Evolutionary conservation across 2,888 invertebrate species (phyloP), one percentile per base, ranked within the genome.

Genomic region (Dendrolimus houi): DNA sequence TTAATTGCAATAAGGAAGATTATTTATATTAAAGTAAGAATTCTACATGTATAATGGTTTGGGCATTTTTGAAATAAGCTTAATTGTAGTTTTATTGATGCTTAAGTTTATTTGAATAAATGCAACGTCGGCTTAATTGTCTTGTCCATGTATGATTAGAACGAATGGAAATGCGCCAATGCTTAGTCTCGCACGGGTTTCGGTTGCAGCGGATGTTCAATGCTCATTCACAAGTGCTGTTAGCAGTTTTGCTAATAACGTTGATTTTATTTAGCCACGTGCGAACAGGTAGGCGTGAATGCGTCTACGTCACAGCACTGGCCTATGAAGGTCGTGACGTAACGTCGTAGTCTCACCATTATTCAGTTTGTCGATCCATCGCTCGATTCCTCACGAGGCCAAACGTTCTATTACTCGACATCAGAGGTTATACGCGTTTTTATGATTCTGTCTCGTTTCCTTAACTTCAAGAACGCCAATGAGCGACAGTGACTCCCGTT

Each of bases 281-380:
- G 84, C 75, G 72, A 77, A 77, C 71, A 77, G 72, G 79, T 81
- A 81, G 85, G 84, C 81, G 83, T 81, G 79, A 80, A 73, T 75
- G 76, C 70, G 67, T 60, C 76, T 72, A 86, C 86, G 86, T 87
- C 86, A 86, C 76, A 70, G 70, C 74, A 71, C 72, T 73, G 74
- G 79, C 75, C 74, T 74, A 77, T 74, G 85, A 86, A 87, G 88
- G 87, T 82, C 86, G 81, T 85, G 86, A 85, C 84, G 86, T 87
- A 83, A 81, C 74, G 65, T 69, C 70, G 75, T 72, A 82, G 75
- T 80, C 79, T 81, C 79, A 79, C 81, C 79, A 83, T 80, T 81
- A 79, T 81, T 80, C 77, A 78, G 79, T 79, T 77, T 77, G 81
- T 75, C 79, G 80, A 83, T 82, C 79, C 76, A 77, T 80, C 79